Evolutionary conservation across 2,888 invertebrate genomes (phyloP), one percentile per base, ranked within the genome.

Genomic region (Trachelus troglodyta): DNA sequence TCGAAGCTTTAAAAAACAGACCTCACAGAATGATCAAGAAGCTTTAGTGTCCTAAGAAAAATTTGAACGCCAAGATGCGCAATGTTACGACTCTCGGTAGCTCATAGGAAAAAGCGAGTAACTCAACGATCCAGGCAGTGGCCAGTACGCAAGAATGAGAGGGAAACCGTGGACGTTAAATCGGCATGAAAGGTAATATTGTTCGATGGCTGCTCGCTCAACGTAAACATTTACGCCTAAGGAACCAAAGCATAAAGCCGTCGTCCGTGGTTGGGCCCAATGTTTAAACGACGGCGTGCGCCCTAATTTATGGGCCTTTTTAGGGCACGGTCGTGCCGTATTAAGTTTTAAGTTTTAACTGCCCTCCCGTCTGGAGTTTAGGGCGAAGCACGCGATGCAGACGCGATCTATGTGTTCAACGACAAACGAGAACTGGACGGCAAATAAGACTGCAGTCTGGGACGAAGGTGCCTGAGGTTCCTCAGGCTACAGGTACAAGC

Each of bases 301-400:
- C 74, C 81, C 73, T 82, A 84, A 86, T 86, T 85, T 86, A 85
- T 75, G 85, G 81, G 69, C 78, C 71, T 78, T 77, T 69, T 76
- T 75, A 76, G 78, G 76, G 40, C 75, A 77, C 74, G 79, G 78
- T 79, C 79, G 79, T 82, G 79, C 75, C 76, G 75, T 79, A 81
- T 79, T 79, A 77, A 80, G 79, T 80, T 80, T 81, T 78, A 71
- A 76, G 79, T 73, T 80, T 35, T 73, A 79, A 76, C 79, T 76
- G 75, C 75, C 68, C 34, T 74, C 74, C 77, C 69, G 68, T 40
- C 74, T 37, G 56, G 75, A 77, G 74, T 80, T 74, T 37, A 74
- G 68, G 12, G n/a, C 71, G 23, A 56, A 23, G 40, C 71, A 33
- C 71, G 71, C 71, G 71, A 71, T 71, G 12, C 71, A 34, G 11